Evolutionary conservation across 2,113 vertebrate species (phyloP).

Genomic region (Mobula birostris): DNA sequence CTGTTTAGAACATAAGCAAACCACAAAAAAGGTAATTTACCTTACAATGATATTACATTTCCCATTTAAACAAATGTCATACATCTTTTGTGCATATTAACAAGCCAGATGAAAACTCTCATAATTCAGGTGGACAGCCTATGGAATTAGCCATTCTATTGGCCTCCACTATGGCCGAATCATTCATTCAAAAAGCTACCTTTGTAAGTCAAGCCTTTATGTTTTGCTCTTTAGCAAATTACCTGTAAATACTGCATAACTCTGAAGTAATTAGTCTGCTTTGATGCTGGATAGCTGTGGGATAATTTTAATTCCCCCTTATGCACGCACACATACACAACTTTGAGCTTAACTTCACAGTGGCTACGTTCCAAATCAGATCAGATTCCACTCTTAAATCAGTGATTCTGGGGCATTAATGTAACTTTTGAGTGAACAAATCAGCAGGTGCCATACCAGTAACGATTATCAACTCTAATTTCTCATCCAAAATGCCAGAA

Average conservation of each 20-base stretch:
- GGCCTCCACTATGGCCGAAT: background rate
- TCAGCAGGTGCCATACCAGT: background rate
- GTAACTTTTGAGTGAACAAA: background rate
- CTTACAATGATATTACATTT: background rate
- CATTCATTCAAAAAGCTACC: background rate
- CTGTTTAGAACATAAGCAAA: background rate
- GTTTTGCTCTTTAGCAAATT: background rate
- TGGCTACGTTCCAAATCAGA: background rate
- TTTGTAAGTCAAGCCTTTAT: background rate
- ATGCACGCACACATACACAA: background rate
- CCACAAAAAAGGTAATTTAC: background rate
- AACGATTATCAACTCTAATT: background rate
- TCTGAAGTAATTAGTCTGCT: background rate
- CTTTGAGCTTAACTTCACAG: background rate
- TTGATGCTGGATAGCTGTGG: background rate
- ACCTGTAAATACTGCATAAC: background rate
- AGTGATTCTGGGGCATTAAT: background rate
- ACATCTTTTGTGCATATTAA: background rate
- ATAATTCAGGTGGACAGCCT: background rate
- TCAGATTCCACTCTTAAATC: background rate
- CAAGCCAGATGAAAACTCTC: background rate
- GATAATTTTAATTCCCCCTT: background rate
- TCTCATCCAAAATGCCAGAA: background rate
- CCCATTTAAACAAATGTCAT: background rate
- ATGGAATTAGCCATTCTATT: background rate